A percentile compares a stretch with the other conserved stretches of the same genome.
Evolutionary conservation across 2,888 invertebrate species (phyloP).

Genomic region (Petrolisthes cinctipes): DNA sequence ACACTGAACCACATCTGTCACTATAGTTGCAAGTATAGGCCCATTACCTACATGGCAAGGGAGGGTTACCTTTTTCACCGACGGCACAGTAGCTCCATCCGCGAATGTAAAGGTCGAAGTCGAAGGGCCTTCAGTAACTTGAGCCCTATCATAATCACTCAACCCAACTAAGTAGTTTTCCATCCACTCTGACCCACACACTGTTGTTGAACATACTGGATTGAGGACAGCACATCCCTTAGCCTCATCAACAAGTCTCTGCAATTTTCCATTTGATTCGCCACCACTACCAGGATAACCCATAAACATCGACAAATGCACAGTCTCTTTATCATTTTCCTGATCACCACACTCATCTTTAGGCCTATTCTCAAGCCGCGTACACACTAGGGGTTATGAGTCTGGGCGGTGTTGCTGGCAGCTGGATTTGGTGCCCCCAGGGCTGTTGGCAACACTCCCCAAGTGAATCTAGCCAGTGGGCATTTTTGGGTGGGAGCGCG

Average conservation of each 20-base stretch:
- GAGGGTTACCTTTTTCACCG: neutral
- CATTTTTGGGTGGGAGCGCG: no score
- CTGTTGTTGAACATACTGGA: conserved; percentile 9
- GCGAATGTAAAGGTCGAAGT: conserved; percentile 17
- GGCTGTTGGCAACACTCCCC: no score
- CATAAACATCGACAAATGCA: no score
- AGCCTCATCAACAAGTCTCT: neutral
- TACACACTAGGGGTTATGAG: no score
- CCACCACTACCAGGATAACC: no score
- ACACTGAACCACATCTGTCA: neutral
- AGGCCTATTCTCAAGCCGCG: no score
- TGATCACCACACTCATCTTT: no score
- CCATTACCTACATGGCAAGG: neutral
- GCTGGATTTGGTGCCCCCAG: no score
- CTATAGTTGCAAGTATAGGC: conserved; percentile 10
- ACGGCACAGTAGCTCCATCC: neutral
- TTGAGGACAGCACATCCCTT: conserved; percentile 17
- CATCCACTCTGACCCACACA: neutral
- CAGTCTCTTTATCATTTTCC: no score
- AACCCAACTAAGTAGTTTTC: neutral
- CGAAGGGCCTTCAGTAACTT: neutral
- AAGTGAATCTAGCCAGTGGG: no score
- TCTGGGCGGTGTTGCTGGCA: no score
- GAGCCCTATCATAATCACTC: neutral
- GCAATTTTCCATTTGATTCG: neutral